phyloP scores from a whole-genome alignment of 2,888 invertebrate species.

The Lissocephala sabroskyi region DNA sequence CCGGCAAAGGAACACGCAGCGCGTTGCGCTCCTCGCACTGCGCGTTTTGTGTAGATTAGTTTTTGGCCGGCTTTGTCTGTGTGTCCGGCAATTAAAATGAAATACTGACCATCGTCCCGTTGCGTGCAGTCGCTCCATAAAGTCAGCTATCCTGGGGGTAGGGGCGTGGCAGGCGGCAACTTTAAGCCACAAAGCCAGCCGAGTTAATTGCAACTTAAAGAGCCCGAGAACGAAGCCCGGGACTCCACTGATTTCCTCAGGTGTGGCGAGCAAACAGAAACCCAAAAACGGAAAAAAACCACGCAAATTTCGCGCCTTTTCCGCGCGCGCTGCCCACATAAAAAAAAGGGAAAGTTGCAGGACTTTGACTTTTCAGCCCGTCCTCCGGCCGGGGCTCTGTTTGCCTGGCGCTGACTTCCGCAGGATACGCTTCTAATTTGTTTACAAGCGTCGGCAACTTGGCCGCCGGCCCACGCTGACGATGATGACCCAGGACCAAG shows the following conservation, averaged over 20 bases:
- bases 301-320: slow-evolving; percentile 63
- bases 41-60: slow-evolving; percentile 61
- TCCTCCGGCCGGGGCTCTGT: no score
- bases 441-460: slow-evolving; percentile 39
- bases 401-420: slow-evolving; percentile 45
- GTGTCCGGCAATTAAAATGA: slow-evolving; percentile 52
- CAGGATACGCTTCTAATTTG: slow-evolving; percentile 62
- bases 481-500: background rate
- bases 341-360: slow-evolving; percentile 41
- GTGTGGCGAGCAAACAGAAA: slow-evolving; percentile 35
- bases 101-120: slow-evolving; percentile 36
- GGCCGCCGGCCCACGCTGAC: slow-evolving; percentile 28
- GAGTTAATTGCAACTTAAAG: slow-evolving; percentile 60
- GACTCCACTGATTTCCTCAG: slow-evolving; percentile 45
- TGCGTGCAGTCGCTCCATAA: slow-evolving; percentile 49
- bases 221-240: slow-evolving; percentile 22
- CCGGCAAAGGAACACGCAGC: slow-evolving; percentile 3
- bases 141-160: slow-evolving; percentile 1
- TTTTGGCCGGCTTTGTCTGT: slow-evolving; percentile 21
- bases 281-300: slow-evolving; percentile 21
- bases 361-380: slow-evolving; percentile 15
- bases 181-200: slow-evolving; percentile 26
- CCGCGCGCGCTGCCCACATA: slow-evolving; percentile 30
- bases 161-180: slow-evolving; percentile 12
- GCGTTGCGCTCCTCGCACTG: no score